Base-by-base conservation (phyloP, 2,113 vertebrate species). In the Oryzias curvinotus region DNA sequence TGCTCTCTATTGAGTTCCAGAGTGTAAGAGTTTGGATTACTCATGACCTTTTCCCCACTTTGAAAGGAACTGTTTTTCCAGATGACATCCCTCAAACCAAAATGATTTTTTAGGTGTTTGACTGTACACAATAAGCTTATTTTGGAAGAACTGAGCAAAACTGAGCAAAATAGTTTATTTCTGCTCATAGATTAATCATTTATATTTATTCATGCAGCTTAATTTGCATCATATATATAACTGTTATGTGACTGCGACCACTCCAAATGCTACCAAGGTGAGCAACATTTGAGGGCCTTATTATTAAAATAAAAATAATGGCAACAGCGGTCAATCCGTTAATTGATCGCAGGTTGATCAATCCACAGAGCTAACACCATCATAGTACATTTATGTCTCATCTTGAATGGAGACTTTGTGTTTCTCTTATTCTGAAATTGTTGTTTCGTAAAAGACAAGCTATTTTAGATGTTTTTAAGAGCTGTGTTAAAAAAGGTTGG, bases 1-100 rank as follows among this genome's bases (percentile, higher is more conserved):
- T 18, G 42, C 23, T 71, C 43, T 18, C 57, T 30, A 19, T 57
- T 59, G 41, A 25, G 14, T 64, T 57, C 36, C 47, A 68, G 19
- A 62, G 23, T 19, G 52, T 16, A 46, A 10, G 4, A 16, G 28
- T 21, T 5, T n/a, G 41, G 0, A 46, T 0, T 15, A 6, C 3
- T 16, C 14, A 57, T 57, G 25, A 43, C 52, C 47, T 12, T 26
- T 57, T 68, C 7, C 6, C 19, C 41, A 45, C 30, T 41, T 25
- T 58, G 54, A 21, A 50, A 51, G 65, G 42, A 48, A 7, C 13
- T 30, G 5, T 18, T 25, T 56, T 69, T 47, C 15, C 7, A 30
- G 17, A 50, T 71, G 0, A 7, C 51, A n/a, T 50, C 18, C 36
- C 23, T 47, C 36, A 42, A 5, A 49, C 17, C 21, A 23, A 46